Evolutionary conservation across 2,888 invertebrate species (phyloP), one percentile per base, ranked within the genome.

Genomic region (Ganaspis brasiliensis): DNA sequence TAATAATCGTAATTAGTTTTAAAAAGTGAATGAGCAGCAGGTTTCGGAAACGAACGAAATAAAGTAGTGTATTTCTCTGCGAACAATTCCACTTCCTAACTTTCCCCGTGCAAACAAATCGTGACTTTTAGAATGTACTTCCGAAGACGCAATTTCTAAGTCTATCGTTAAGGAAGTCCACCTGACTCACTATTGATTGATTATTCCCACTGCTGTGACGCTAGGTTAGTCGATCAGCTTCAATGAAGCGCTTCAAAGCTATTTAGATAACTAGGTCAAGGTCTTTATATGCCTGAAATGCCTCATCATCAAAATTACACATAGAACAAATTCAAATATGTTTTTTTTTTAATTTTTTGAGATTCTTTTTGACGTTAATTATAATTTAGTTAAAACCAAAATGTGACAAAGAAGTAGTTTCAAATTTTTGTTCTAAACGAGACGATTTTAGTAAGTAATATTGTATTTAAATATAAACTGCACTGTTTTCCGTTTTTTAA

Each of bases 91-190:
- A 55, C 55, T 72, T 55, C 35, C 31, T 72, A 72, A 72, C 72
- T 72, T 56, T 52, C 72, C 74, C 78, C 76, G 70, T n/a, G 63
- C 21, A 49, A 37, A 49, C 16, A n/a, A 45, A 67, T 67, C 70
- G 21, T n/a, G 56, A 75, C 40, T 72, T 45, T 49, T 55, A 61
- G 70, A 59, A n/a, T 16, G 49, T 40, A 61, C 67, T 74, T 70
- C 24, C 45, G 71, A 57, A 57, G 55, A 35, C 14, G 55, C 67
- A 74, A 77, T 75, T 31, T 57, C 73, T 26, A 75, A 78, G 76
- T 78, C 73, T 77, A 61, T 75, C 80, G 77, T 81, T 83, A 79
- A 79, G 79, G 79, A 77, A 77, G 75, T 67, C 52, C 12, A 49
- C 40, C 61, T 37, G 71, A 56, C 80, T 79, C 75, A 72, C 71